Evolutionary conservation across 2,113 vertebrate genomes (phyloP).

Genomic region (Clarias gariepinus): DNA sequence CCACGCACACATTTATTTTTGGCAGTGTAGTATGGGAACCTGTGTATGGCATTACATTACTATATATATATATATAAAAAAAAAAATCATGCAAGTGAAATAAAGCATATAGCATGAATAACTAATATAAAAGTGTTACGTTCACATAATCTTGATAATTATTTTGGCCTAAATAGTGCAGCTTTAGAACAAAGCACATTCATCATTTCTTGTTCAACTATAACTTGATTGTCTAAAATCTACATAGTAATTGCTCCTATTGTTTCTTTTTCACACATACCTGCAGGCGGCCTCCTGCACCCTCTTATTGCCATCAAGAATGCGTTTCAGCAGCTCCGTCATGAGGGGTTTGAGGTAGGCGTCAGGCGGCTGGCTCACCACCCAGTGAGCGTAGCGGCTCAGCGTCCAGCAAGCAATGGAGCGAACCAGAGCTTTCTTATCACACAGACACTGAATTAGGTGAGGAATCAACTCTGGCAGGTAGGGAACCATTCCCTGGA

Average conservation of each 20-base stretch:
- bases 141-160: too few relatives aligned
- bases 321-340: constrained; percentile 91
- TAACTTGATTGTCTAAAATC: neutral
- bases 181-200: neutral
- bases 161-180: too few relatives aligned
- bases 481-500: constrained; percentile 96
- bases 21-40: too few relatives aligned
- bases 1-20: too few relatives aligned
- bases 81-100: too few relatives aligned
- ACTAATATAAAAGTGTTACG: too few relatives aligned
- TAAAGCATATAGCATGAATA: too few relatives aligned
- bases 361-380: constrained; percentile 91
- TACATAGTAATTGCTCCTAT: neutral
- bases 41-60: too few relatives aligned
- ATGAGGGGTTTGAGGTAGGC: constrained; percentile 92
- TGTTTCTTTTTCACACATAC: constrained; percentile 59
- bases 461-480: constrained; percentile 92
- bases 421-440: constrained; percentile 90
- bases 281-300: constrained; percentile 96
- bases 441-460: constrained; percentile 87
- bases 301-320: constrained; percentile 92
- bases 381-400: constrained; percentile 95
- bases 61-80: too few relatives aligned
- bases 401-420: constrained; percentile 96
- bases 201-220: neutral